Conservation (phyloP, 2,888 invertebrate species). For the Heteromurus nitidus region DNA sequence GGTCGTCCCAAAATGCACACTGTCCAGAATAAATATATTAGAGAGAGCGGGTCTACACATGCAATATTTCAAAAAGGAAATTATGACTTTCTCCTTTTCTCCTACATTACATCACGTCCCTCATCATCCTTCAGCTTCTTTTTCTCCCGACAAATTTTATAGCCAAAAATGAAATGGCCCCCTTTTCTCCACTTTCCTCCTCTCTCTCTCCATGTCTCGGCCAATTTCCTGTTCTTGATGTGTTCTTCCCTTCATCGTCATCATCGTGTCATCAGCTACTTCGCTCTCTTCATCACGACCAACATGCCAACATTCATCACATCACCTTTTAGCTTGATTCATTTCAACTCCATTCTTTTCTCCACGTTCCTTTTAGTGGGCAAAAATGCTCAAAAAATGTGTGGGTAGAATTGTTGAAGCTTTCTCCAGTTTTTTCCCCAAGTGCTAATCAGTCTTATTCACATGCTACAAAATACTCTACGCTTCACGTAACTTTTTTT, state of each 20-base stretch:
- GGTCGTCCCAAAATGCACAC: background rate
- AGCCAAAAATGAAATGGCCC: slow-evolving; percentile 35
- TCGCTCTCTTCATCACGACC: background rate
- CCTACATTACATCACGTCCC: slow-evolving; percentile 12
- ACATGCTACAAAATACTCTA: no score
- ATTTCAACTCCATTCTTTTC: background rate
- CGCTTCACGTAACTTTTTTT: no score
- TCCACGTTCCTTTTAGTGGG: no score
- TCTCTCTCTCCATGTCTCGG: slow-evolving; percentile 16
- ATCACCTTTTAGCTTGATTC: no score
- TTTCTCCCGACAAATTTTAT: slow-evolving; percentile 47
- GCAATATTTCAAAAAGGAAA: slow-evolving; percentile 51
- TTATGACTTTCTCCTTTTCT: slow-evolving; percentile 41
- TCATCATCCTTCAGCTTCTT: slow-evolving; percentile 18
- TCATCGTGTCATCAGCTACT: slow-evolving; percentile 26
- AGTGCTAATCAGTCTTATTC: no score
- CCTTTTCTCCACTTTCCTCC: slow-evolving; percentile 19
- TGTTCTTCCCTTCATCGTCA: slow-evolving; percentile 26
- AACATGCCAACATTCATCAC: no score
- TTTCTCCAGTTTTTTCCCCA: no score
- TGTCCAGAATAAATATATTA: no score
- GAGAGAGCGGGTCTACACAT: no score
- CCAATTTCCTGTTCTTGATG: slow-evolving; percentile 57
- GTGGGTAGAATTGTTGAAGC: no score
- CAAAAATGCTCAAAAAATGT: no score